Evolutionary conservation across 2,888 invertebrate genomes (phyloP).

Genomic region (Furcula furcula): DNA sequence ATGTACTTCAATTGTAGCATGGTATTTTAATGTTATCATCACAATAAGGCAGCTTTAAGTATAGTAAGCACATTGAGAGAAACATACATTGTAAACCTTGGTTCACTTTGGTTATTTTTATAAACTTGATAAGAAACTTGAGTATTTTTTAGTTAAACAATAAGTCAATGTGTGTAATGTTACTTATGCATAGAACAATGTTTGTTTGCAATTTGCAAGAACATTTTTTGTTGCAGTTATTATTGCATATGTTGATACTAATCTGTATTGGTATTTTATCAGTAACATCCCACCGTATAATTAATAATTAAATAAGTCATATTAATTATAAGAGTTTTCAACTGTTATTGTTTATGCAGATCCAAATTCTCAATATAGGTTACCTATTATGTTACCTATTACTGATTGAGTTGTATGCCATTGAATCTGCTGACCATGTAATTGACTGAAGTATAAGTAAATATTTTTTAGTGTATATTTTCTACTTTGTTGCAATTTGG

Average conservation of each 20-base stretch:
- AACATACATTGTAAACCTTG: background rate
- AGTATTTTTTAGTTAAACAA: background rate
- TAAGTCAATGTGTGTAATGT: no score
- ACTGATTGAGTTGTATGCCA: no score
- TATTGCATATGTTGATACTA: slow-evolving; percentile 1
- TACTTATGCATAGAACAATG: background rate
- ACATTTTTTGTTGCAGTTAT: slow-evolving; percentile 14
- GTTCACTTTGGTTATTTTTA: background rate
- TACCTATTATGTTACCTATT: no score
- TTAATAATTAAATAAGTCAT: slow-evolving; percentile 16
- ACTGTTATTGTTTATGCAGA: slow-evolving; percentile 8
- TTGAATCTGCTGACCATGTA: no score
- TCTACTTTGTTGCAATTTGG: no score
- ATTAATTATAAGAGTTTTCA: slow-evolving; percentile 10
- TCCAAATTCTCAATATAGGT: no score
- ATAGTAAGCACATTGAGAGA: slow-evolving; percentile 1
- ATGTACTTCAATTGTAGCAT: slow-evolving; percentile 1
- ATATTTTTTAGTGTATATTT: no score
- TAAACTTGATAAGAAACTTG: no score
- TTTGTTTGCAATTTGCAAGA: background rate
- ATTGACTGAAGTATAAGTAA: no score
- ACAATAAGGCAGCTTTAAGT: slow-evolving; percentile 32
- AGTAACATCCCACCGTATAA: slow-evolving; percentile 37
- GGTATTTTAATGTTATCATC: slow-evolving; percentile 11
- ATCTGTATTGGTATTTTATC: slow-evolving; percentile 15